Conservation (phyloP, 2,888 invertebrate species). For the Nebria salina region DNA sequence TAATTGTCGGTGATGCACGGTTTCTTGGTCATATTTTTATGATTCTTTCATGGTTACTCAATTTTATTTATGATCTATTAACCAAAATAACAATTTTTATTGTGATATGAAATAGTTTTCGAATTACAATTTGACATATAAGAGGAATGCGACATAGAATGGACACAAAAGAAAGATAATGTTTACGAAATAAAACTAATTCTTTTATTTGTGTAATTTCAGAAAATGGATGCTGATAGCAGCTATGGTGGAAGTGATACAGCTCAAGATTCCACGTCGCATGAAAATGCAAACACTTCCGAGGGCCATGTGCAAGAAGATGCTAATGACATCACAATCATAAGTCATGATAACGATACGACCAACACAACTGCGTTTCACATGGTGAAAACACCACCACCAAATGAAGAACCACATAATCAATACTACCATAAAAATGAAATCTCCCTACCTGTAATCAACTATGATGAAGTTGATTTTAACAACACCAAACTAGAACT, state of each 20-base stretch:
- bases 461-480: conserved; percentile 58
- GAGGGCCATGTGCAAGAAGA: neutral
- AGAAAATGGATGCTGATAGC: conserved; percentile 61
- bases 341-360: conserved; percentile 53
- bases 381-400: conserved; percentile 48
- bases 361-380: conserved; percentile 48
- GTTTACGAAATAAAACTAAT: too few relatives aligned
- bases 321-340: conserved; percentile 1
- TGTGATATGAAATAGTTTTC: too few relatives aligned
- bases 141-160: too few relatives aligned
- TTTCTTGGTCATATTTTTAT: too few relatives aligned
- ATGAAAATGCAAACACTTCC: conserved; percentile 18
- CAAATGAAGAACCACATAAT: conserved; percentile 46
- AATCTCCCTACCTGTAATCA: conserved; percentile 59
- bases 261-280: conserved; percentile 57
- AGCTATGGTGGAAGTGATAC: conserved; percentile 63
- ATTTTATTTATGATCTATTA: too few relatives aligned
- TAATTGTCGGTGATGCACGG: too few relatives aligned
- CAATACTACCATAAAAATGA: conserved; percentile 62
- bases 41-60: too few relatives aligned
- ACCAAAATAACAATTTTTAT: too few relatives aligned
- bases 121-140: too few relatives aligned
- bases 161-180: too few relatives aligned
- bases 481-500: conserved; percentile 50
- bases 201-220: neutral